Percentiles rank a stretch among this genome's conserved stretches.
phyloP scores from a whole-genome alignment of 2,797 vertebrate species.

The Anguilla marmorata region DNA sequence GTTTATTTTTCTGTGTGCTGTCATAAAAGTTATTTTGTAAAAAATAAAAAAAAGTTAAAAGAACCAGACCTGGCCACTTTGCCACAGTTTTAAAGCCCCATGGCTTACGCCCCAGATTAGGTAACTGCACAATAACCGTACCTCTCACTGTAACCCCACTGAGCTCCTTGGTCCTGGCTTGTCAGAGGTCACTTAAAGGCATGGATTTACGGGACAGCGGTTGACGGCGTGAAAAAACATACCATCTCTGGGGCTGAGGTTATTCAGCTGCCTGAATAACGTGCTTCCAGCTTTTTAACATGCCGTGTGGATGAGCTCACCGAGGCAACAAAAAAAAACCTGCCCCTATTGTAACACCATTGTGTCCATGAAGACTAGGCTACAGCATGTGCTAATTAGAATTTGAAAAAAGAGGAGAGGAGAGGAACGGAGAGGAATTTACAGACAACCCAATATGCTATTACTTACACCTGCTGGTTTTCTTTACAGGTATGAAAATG shows the following conservation, averaged over 20 bases:
- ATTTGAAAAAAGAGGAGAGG: not conserved
- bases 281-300: constrained; percentile 17
- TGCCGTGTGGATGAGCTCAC: constrained; percentile 31
- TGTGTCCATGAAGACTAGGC: not conserved
- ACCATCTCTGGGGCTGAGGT: constrained; percentile 20
- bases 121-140: constrained; percentile 40
- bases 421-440: not conserved
- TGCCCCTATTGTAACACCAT: constrained; percentile 7
- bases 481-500: not conserved
- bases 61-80: not conserved
- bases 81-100: not conserved
- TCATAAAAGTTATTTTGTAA: not conserved
- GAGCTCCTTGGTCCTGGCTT: constrained; percentile 34
- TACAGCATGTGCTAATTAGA: not conserved
- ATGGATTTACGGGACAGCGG: constrained; percentile 47
- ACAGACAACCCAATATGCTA: not conserved
- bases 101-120: not conserved
- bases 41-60: not conserved
- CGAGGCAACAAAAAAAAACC: constrained; percentile 15
- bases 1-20: not conserved
- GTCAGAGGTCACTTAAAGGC: constrained; percentile 44
- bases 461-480: not conserved
- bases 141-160: constrained; percentile 32
- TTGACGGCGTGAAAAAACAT: constrained; percentile 39
- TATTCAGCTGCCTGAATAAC: constrained; percentile 35